These are phyloP conservation scores for Astyanax mexicanus DNA, from an alignment of 2,797 vertebrate species.

Conservation along the genomic window DNA sequence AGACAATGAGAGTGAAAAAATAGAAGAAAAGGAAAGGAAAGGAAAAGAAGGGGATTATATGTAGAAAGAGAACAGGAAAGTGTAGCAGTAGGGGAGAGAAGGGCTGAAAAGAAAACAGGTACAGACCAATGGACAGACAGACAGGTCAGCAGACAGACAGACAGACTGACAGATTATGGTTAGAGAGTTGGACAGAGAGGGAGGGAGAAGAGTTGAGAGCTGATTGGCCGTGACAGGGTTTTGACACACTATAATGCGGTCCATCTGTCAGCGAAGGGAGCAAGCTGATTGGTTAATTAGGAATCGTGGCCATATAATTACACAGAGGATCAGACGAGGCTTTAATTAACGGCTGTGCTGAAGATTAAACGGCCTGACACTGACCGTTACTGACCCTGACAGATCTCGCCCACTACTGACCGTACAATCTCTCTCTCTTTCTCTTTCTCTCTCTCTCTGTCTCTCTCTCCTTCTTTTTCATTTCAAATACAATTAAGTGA, in stretches of 20 bases:
- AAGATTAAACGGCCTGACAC: neutral
- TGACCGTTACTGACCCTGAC: neutral
- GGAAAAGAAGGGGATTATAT: slow-evolving; percentile 4
- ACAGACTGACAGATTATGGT: too few species aligned
- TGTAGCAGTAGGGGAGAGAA: too few species aligned
- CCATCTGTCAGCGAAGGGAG: slow-evolving; percentile 55
- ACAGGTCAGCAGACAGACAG: too few species aligned
- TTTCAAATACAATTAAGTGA: too few species aligned
- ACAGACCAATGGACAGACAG: too few species aligned
- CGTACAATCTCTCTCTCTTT: neutral
- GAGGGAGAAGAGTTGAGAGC: slow-evolving; percentile 41
- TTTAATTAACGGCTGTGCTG: neutral
- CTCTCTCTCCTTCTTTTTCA: neutral
- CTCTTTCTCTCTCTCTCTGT: neutral
- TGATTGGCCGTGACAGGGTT: slow-evolving; percentile 62
- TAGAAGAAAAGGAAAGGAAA: neutral
- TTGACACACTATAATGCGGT: slow-evolving; percentile 42
- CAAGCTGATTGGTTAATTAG: slow-evolving; percentile 72
- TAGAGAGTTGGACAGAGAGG: neutral
- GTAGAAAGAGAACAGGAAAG: neutral
- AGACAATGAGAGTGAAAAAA: too few species aligned
- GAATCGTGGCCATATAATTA: slow-evolving; percentile 64
- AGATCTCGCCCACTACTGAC: neutral
- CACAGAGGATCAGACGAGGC: slow-evolving; percentile 40
- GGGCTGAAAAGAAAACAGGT: too few species aligned